Evolutionary conservation across 2,888 invertebrate species (phyloP).

Genomic region (Papilio gigon): DNA sequence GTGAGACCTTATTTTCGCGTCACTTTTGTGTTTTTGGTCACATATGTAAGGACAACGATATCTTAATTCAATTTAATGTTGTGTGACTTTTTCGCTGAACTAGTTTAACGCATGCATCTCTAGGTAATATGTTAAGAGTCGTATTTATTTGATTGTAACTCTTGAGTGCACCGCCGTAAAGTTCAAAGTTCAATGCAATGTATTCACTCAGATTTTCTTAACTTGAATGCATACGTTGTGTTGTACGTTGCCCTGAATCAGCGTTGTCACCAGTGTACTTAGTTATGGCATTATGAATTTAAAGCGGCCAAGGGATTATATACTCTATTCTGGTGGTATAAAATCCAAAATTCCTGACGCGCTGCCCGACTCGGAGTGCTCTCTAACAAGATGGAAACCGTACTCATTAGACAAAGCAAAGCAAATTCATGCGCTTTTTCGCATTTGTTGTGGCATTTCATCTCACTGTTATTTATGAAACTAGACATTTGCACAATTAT

Average conservation of each 20-base stretch:
- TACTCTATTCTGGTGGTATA: neutral
- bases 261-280: constrained; percentile 22
- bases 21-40: too few relatives aligned
- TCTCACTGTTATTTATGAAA: constrained; percentile 9
- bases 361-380: neutral
- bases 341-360: neutral
- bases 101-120: constrained; percentile 1
- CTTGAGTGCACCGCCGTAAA: neutral
- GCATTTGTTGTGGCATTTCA: constrained; percentile 4
- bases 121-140: neutral
- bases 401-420: constrained; percentile 22
- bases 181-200: neutral
- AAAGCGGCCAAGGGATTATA: neutral
- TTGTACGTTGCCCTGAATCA: constrained; percentile 21
- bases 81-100: neutral
- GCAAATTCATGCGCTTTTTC: constrained; percentile 22
- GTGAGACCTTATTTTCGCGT: too few relatives aligned
- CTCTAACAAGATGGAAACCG: constrained; percentile 22
- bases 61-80: neutral
- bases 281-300: constrained; percentile 18
- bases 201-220: constrained; percentile 10
- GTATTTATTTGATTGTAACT: neutral
- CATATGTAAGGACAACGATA: too few relatives aligned
- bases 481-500: constrained; percentile 3
- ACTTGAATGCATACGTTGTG: constrained; percentile 12